These are phyloP conservation scores for Pteronura brasiliensis DNA, from an alignment of 2,113 vertebrate species.

Conservation along the genomic window DNA sequence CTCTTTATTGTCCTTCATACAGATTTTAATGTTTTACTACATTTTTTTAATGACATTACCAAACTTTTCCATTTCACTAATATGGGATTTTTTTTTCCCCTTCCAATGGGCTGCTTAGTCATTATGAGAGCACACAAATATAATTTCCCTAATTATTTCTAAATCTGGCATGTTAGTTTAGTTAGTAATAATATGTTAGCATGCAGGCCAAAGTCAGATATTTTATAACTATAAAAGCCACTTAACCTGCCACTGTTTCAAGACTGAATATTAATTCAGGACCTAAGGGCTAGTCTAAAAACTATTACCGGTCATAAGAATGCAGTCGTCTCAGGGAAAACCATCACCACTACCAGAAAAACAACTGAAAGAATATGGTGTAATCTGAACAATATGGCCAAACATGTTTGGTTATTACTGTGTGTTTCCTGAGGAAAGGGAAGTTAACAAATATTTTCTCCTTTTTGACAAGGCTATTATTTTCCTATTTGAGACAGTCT, in stretches of 20 bases:
- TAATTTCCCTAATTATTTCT: constrained; percentile 21
- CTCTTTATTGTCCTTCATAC: background rate
- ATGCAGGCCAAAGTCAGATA: background rate
- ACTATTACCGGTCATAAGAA: background rate
- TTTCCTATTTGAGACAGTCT: background rate
- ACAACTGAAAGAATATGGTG: background rate
- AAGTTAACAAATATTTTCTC: constrained; percentile 42
- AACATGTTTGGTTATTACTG: constrained; percentile 15
- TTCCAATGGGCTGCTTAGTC: background rate
- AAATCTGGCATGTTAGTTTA: background rate
- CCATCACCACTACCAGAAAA: constrained; percentile 3
- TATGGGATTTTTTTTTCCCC: background rate
- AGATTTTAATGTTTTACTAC: background rate
- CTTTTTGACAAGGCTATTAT: background rate
- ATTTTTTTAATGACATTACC: background rate
- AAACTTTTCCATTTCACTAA: background rate
- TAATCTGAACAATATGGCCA: constrained; percentile 11
- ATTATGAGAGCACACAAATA: background rate
- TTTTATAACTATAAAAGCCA: background rate
- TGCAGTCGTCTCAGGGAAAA: background rate
- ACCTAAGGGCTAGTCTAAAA: background rate
- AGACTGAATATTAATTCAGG: background rate
- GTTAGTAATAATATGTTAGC: background rate
- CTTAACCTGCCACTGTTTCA: background rate
- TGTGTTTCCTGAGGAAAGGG: constrained; percentile 44